A percentile compares a stretch with the other conserved stretches of the same genome.
These are phyloP conservation scores for Microchirus variegatus DNA, from an alignment of 2,797 vertebrate species.

Conservation along the genomic window DNA sequence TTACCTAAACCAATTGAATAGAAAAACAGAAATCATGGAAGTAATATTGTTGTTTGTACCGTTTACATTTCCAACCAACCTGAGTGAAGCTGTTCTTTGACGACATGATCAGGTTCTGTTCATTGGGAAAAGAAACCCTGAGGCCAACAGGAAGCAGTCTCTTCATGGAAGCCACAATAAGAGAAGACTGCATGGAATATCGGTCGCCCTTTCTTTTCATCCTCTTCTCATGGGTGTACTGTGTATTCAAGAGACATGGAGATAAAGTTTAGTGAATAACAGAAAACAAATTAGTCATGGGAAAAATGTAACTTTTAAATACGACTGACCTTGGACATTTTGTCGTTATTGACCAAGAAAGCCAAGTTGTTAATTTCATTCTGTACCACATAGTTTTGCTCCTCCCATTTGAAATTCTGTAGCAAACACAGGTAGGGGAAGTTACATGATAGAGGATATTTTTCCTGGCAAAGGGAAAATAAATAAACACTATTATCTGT, in stretches of 20 bases:
- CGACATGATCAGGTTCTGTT: slow-evolving; percentile 87
- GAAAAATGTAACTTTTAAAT: not conserved
- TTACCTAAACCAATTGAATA: not conserved
- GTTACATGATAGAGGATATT: not conserved
- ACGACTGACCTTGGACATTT: slow-evolving; percentile 87
- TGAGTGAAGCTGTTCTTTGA: slow-evolving; percentile 88
- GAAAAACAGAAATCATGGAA: not conserved
- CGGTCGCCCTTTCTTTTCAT: slow-evolving; percentile 90
- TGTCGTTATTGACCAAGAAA: slow-evolving; percentile 88
- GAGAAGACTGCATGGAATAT: slow-evolving; percentile 92
- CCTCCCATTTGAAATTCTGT: slow-evolving; percentile 98
- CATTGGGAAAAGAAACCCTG: slow-evolving; percentile 86
- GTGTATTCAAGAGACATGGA: slow-evolving; percentile 12
- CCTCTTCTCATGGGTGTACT: slow-evolving; percentile 86
- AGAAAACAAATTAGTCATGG: not conserved
- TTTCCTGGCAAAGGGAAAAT: slow-evolving; percentile 15
- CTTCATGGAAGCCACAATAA: slow-evolving; percentile 91
- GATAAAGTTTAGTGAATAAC: not conserved
- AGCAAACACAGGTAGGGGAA: slow-evolving; percentile 1
- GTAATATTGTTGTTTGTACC: not conserved
- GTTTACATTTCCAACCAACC: slow-evolving; percentile 73
- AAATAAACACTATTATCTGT: slow-evolving; percentile 5
- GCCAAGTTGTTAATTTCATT: slow-evolving; percentile 96
- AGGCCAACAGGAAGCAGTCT: slow-evolving; percentile 90
- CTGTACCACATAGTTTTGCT: slow-evolving; percentile 96